Percentiles rank a stretch among this genome's conserved stretches.
Conservation (phyloP, 2,888 invertebrate species). For the Diarsia dahlii region DNA sequence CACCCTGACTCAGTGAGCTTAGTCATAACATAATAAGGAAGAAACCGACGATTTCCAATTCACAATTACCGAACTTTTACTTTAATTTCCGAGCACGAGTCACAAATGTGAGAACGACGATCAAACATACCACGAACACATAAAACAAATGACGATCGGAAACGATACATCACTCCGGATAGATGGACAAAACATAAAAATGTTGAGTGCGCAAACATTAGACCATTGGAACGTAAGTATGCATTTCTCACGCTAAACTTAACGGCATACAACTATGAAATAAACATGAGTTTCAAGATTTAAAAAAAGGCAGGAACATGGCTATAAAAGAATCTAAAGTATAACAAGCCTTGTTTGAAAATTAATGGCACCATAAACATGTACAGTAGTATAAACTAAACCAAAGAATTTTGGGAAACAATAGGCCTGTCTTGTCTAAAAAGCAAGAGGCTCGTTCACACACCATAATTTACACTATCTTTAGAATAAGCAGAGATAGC, state of each 20-base stretch:
- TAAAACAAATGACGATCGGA: constrained; percentile 48
- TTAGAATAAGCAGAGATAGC: too few relatives aligned
- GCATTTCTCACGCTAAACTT: constrained; percentile 27
- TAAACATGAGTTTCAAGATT: neutral
- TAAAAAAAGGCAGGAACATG: constrained; percentile 1
- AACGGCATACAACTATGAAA: constrained; percentile 9
- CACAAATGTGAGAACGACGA: constrained; percentile 32
- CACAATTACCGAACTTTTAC: constrained; percentile 35
- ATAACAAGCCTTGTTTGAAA: neutral
- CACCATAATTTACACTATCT: too few relatives aligned
- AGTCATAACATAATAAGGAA: neutral
- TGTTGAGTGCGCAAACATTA: constrained; percentile 20
- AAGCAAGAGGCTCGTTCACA: too few relatives aligned
- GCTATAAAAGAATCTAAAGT: constrained; percentile 8
- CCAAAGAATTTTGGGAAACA: constrained; percentile 18
- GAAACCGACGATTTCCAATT: constrained; percentile 12
- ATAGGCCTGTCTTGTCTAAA: constrained; percentile 15
- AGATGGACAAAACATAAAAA: constrained; percentile 17
- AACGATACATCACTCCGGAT: constrained; percentile 37
- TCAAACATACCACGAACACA: neutral
- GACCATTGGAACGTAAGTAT: constrained; percentile 9
- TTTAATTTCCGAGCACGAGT: constrained; percentile 31
- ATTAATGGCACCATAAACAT: constrained; percentile 10
- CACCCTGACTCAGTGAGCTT: too few relatives aligned
- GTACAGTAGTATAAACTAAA: constrained; percentile 13